Percentiles rank a stretch among this genome's conserved stretches.
These are phyloP conservation scores for Eupristina koningsbergeri DNA, from an alignment of 1,140 invertebrate genomes.

Conservation along the genomic window DNA sequence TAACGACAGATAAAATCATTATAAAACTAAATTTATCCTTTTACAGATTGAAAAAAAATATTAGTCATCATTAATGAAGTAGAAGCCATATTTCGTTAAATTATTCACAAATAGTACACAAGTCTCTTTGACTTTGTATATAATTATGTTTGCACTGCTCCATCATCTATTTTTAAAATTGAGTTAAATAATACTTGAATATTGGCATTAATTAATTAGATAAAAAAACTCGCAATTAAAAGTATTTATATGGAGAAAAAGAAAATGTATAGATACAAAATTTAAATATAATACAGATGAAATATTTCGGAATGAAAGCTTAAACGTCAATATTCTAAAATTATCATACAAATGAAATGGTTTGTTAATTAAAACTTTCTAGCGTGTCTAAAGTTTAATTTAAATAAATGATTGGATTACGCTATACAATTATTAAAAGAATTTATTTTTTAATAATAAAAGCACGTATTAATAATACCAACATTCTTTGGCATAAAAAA, in stretches of 20 bases:
- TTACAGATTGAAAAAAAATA: background rate
- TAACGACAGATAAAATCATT: background rate
- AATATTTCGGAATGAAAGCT: slow-evolving; percentile 9
- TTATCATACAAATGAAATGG: slow-evolving; percentile 10
- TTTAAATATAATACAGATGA: slow-evolving; percentile 28
- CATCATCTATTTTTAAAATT: background rate
- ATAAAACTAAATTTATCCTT: slow-evolving; percentile 6
- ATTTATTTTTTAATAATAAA: background rate
- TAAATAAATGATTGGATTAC: background rate
- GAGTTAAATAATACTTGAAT: background rate
- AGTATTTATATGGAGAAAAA: background rate
- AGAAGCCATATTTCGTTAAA: background rate
- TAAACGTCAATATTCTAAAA: slow-evolving; percentile 21
- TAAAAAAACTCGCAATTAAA: background rate
- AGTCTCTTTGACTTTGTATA: background rate
- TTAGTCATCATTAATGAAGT: background rate
- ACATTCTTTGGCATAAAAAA: background rate
- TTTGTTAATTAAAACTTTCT: background rate
- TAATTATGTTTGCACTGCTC: background rate
- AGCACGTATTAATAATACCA: background rate
- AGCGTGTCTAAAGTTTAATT: background rate
- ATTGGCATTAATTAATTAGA: background rate
- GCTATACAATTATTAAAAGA: background rate
- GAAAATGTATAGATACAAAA: slow-evolving; percentile 18
- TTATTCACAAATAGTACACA: background rate